These are phyloP conservation scores for Nestor notabilis DNA, from an alignment of 2,113 vertebrate species.

Conservation along the genomic window DNA sequence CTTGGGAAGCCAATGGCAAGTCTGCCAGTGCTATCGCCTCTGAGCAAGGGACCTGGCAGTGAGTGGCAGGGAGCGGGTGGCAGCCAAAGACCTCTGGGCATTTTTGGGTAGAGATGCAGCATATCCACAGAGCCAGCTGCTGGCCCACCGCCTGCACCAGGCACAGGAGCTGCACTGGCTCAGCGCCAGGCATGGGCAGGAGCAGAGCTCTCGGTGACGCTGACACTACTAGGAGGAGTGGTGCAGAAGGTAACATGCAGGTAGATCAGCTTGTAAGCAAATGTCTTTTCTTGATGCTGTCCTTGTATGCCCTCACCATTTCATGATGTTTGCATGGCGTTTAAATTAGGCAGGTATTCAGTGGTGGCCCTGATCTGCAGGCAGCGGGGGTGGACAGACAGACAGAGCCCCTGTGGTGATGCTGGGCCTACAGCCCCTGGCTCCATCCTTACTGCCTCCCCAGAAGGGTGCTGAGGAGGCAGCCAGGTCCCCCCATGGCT, in stretches of 20 bases:
- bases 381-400: accelerated
- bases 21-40: background rate
- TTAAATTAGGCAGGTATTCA: background rate
- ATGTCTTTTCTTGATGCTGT: background rate
- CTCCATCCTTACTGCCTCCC: background rate
- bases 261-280: background rate
- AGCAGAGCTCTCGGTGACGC: background rate
- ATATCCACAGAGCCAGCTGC: background rate
- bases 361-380: background rate
- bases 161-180: background rate
- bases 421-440: accelerated
- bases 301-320: background rate
- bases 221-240: background rate
- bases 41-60: background rate
- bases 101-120: background rate
- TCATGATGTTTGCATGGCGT: background rate
- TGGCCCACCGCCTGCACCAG: background rate
- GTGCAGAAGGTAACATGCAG: background rate
- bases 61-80: background rate
- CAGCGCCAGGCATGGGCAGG: background rate
- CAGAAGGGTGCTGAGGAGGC: background rate
- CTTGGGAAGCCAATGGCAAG: background rate
- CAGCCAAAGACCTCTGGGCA: accelerated
- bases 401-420: background rate
- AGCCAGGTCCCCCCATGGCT: accelerated